Evolutionary conservation across 1,140 invertebrate genomes (phyloP).

Genomic region (Ganaspis sp.): DNA sequence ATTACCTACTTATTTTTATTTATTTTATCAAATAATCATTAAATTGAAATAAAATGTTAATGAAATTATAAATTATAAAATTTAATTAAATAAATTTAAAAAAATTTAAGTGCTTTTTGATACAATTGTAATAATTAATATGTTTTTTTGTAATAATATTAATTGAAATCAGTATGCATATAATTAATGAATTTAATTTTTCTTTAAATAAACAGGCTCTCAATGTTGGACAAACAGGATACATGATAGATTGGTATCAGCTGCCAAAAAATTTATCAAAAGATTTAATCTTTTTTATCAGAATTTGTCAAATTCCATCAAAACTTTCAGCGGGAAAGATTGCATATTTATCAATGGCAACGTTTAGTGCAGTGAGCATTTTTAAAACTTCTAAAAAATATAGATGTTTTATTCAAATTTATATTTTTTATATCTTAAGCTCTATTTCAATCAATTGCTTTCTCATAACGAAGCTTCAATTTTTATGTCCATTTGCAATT

Average conservation of each 20-base stretch:
- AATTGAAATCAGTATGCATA: no score
- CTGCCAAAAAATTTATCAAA: constrained; percentile 45
- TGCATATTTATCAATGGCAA: constrained; percentile 37
- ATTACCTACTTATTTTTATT: background rate
- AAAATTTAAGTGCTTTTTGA: no score
- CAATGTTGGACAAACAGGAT: constrained; percentile 48
- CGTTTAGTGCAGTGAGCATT: constrained; percentile 38
- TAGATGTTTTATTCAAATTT: no score
- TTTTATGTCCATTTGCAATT: background rate
- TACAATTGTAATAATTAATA: no score
- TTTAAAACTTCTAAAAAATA: no score
- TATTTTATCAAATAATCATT: background rate
- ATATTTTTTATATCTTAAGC: no score
- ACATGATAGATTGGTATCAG: constrained; percentile 58
- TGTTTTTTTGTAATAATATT: no score
- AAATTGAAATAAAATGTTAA: background rate
- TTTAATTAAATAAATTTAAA: no score
- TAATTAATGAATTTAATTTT: background rate
- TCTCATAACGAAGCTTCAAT: background rate
- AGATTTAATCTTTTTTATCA: constrained; percentile 53
- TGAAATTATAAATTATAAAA: background rate
- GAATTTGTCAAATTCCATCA: constrained; percentile 47
- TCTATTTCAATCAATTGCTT: no score
- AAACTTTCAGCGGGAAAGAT: constrained; percentile 61
- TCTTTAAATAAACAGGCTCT: constrained; percentile 42